Evolutionary conservation across 1,140 invertebrate species (phyloP).

Genomic region (Drosophila lacteicornis): DNA sequence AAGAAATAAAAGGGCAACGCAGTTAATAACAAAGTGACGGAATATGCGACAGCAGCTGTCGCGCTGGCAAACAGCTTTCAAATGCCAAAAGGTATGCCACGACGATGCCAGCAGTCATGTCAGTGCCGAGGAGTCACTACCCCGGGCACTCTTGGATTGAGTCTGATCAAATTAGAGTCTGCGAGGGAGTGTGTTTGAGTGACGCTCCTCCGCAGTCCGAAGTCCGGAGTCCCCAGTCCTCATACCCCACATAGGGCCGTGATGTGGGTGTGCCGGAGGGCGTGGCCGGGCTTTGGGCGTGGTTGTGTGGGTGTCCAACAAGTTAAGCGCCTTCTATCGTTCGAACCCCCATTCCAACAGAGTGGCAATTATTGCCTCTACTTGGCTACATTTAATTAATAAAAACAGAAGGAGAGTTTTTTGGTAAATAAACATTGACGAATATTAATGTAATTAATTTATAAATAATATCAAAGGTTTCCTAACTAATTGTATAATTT

Average conservation of each 20-base stretch:
- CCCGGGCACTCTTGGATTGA: constrained; percentile 63
- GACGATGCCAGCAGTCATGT: constrained; percentile 53
- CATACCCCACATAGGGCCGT: not conserved
- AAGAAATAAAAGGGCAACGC: constrained; percentile 49
- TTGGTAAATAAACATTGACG: no score
- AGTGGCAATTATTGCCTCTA: not conserved
- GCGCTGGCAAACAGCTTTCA: constrained; percentile 70
- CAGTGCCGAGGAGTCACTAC: constrained; percentile 46
- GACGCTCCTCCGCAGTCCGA: constrained; percentile 3
- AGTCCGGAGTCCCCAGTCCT: not conserved
- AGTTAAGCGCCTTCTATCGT: constrained; percentile 25
- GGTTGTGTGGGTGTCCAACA: constrained; percentile 31
- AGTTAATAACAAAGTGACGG: constrained; percentile 79
- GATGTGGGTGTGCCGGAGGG: constrained; percentile 17
- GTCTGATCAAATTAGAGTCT: constrained; percentile 72
- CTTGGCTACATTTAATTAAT: constrained; percentile 1
- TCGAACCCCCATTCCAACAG: not conserved
- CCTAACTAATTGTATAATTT: no score
- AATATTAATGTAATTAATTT: not conserved
- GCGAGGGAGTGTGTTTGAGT: constrained; percentile 43
- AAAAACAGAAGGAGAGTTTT: fast-evolving
- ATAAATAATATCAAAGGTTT: no score
- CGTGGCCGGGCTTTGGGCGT: constrained; percentile 7
- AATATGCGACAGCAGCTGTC: constrained; percentile 80
- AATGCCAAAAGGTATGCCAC: constrained; percentile 75